phyloP scores from a whole-genome alignment of 2,888 invertebrate species.

The Hypsopygia costalis region DNA sequence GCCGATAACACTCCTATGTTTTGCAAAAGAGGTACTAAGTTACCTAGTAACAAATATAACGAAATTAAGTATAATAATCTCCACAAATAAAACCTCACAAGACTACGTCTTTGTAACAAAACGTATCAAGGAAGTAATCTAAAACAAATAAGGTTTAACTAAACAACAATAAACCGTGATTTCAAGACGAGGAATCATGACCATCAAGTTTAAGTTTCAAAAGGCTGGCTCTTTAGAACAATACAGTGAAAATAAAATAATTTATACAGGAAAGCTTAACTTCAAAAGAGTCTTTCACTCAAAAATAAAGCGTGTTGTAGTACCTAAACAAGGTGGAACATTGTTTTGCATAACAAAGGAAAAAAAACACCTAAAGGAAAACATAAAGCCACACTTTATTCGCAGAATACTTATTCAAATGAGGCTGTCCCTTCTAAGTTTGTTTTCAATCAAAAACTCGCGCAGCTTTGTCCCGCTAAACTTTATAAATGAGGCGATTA shows the following conservation, averaged over 20 bases:
- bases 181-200: conserved; percentile 54
- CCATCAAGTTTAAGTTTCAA: conserved; percentile 63
- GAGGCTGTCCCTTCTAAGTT: conserved; percentile 81
- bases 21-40: too few relatives aligned
- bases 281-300: conserved; percentile 80
- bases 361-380: conserved; percentile 80
- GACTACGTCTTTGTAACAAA: too few relatives aligned
- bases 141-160: too few relatives aligned
- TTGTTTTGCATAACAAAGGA: conserved; percentile 80
- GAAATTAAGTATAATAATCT: too few relatives aligned
- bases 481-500: conserved; percentile 81
- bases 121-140: too few relatives aligned
- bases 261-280: conserved; percentile 79
- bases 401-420: conserved; percentile 81
- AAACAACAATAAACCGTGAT: conserved; percentile 58
- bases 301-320: conserved; percentile 80
- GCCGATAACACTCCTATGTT: too few relatives aligned
- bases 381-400: conserved; percentile 81
- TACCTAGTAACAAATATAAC: too few relatives aligned
- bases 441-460: conserved; percentile 81
- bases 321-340: conserved; percentile 81
- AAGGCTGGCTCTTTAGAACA: conserved; percentile 70
- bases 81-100: too few relatives aligned
- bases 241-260: conserved; percentile 78
- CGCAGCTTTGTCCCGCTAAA: conserved; percentile 78